A percentile compares a stretch with the other conserved stretches of the same genome.
phyloP scores from a whole-genome alignment of 2,888 invertebrate genomes.

The Ornithoptera priamus region DNA sequence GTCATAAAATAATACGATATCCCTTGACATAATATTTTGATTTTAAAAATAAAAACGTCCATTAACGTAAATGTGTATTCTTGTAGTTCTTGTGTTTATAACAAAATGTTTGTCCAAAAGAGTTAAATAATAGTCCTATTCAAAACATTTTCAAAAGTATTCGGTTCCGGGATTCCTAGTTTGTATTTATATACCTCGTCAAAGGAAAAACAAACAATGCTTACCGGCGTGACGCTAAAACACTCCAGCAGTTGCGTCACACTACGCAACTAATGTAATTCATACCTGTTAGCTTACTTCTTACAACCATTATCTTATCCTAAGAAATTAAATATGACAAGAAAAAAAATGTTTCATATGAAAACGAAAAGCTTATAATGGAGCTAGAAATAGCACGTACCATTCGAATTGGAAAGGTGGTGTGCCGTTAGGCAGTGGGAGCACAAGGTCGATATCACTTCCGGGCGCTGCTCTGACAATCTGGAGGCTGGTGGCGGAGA shows the following conservation, averaged over 20 bases:
- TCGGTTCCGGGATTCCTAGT: slow-evolving; percentile 60
- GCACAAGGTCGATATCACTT: slow-evolving; percentile 49
- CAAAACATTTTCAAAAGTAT: slow-evolving; percentile 54
- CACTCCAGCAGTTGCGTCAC: slow-evolving; percentile 27
- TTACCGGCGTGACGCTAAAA: slow-evolving; percentile 48
- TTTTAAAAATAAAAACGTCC: no score
- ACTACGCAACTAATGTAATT: slow-evolving; percentile 35
- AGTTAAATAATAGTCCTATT: slow-evolving; percentile 5
- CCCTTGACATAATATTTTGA: no score
- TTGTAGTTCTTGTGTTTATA: no score
- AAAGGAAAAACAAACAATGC: slow-evolving; percentile 74
- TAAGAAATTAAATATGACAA: background rate
- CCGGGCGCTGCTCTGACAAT: slow-evolving; percentile 64
- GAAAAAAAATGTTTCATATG: background rate
- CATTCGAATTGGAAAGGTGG: slow-evolving; percentile 67
- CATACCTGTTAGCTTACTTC: slow-evolving; percentile 27
- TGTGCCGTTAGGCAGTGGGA: slow-evolving; percentile 61
- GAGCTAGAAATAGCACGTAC: slow-evolving; percentile 52
- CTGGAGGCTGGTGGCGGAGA: slow-evolving; percentile 52
- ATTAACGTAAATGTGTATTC: no score
- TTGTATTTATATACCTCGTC: slow-evolving; percentile 74
- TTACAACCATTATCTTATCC: no score
- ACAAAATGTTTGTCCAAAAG: no score
- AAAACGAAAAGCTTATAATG: slow-evolving; percentile 3
- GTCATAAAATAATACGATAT: no score